These are phyloP conservation scores for Semnornis frantzii DNA, from an alignment of 2,113 vertebrate species.

Conservation along the genomic window DNA sequence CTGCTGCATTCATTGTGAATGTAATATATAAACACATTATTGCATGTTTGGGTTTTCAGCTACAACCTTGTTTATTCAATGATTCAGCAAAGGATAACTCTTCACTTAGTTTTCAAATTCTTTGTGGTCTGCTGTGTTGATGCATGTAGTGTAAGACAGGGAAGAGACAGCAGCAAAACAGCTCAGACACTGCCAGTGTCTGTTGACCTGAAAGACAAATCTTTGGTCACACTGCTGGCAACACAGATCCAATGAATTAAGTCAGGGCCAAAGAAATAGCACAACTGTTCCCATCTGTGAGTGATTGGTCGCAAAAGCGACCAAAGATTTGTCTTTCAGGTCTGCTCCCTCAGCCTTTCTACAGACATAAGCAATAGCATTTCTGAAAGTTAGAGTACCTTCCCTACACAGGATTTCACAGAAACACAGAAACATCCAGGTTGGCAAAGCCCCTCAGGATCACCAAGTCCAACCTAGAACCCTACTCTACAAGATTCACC, in stretches of 20 bases:
- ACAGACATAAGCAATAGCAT: fast-evolving
- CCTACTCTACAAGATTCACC: too few species aligned
- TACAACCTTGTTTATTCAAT: not conserved
- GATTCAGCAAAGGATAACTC: not conserved
- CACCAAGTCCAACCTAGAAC: too few species aligned
- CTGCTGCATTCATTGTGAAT: not conserved
- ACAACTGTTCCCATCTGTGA: too few species aligned
- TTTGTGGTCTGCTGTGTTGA: not conserved
- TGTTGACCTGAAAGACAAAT: not conserved
- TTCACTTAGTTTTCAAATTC: not conserved
- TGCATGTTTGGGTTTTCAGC: not conserved
- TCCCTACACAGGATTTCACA: not conserved
- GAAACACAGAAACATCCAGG: too few species aligned
- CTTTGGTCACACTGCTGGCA: not conserved
- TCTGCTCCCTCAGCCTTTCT: not conserved
- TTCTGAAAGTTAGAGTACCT: not conserved
- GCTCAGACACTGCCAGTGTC: not conserved
- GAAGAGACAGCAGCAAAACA: not conserved
- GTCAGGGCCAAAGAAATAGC: too few species aligned
- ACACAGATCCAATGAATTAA: too few species aligned
- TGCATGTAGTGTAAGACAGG: not conserved
- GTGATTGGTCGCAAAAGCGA: too few species aligned
- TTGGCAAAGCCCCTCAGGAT: too few species aligned
- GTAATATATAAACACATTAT: not conserved
- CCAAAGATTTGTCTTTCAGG: too few species aligned